phyloP scores from a whole-genome alignment of 2,797 vertebrate species.

The Ctenopoma kingsleyae region DNA sequence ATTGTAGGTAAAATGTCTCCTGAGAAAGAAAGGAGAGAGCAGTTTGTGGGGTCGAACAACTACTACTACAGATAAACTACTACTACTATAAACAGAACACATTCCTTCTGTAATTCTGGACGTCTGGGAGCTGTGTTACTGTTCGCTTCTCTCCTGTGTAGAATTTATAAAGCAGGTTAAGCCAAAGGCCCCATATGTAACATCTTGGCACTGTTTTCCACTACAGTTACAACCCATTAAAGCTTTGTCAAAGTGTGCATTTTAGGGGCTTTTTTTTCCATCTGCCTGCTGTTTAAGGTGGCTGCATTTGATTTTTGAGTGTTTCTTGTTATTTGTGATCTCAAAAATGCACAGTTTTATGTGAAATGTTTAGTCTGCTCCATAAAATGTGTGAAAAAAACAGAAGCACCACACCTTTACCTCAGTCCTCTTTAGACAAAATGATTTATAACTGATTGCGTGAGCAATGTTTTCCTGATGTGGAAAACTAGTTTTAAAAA shows the following conservation, averaged over 20 bases:
- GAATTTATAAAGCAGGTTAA: conserved; percentile 63
- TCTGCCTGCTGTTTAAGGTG: background rate
- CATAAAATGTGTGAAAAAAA: conserved; percentile 2
- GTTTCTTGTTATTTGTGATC: too few relatives aligned
- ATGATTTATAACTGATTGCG: conserved; percentile 51
- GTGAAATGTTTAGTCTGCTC: conserved; percentile 15
- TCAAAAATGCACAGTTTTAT: too few relatives aligned
- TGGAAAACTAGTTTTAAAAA: conserved; percentile 56
- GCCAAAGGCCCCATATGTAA: conserved; percentile 58
- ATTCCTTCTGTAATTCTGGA: conserved; percentile 83
- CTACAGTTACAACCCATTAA: conserved; percentile 25
- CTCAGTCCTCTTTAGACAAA: background rate
- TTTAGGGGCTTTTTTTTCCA: conserved; percentile 13
- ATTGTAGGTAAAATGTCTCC: conserved; percentile 43
- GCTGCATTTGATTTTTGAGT: background rate
- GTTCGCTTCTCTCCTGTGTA: conserved; percentile 37
- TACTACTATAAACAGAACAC: conserved; percentile 79
- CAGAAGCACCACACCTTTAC: background rate
- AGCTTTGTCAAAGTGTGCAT: conserved; percentile 26
- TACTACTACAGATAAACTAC: conserved; percentile 70
- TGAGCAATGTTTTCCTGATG: conserved; percentile 16
- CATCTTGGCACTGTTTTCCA: conserved; percentile 44
- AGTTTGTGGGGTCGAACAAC: conserved; percentile 59
- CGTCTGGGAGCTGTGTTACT: conserved; percentile 82
- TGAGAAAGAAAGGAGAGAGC: conserved; percentile 42